Base-by-base conservation (phyloP, 2,888 invertebrate genomes). In the Erebia ligea region DNA sequence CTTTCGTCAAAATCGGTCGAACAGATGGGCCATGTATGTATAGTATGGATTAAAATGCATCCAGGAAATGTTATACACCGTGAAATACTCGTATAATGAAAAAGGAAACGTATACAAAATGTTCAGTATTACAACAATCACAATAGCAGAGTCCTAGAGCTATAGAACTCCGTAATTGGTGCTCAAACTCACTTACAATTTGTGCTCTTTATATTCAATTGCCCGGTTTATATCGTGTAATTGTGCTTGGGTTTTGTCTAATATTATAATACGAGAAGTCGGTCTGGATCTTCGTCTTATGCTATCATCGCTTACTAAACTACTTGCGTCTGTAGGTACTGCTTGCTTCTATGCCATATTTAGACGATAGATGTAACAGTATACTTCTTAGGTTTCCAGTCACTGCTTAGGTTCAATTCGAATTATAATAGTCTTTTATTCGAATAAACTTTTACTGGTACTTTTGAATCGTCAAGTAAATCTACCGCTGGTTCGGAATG, bases 201-300 rank as follows among this genome's bases (percentile, higher is more conserved):
- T 79, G 76, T 74, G 74, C 76, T 74, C 75, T 75, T 76, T 71
- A 74, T 59, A 78, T 78, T 77, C 75, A 75, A 74, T 78, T 73
- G 74, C 71, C 63, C 72, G 71, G 66, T 77, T 71, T 75, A 73
- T 68, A 74, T 72, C 66, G 75, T 73, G 74, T 75, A 74, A 73
- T 77, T 68, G 73, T 76, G 65, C 73, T 73, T 74, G 67, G 64
- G 61, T 73, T 76, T 76, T 75, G 69, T 69, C 72, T 76, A 69
- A 71, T 54, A 72, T 56, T 64, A 69, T 73, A 70, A 73, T 75
- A 34, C 34, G 34, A 34, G 3, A 25, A 69, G 67, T 57, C 50
- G 45, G 54, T 34, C 34, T 58, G 50, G 40, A 66, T 62, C 21
- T 54, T 54, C 15, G 61, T 40, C 42, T 50, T 57, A 45, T 57